Percentiles rank a stretch among this genome's conserved stretches.
Conservation (phyloP, 2,113 vertebrate genomes). For the Piprites chloris region DNA sequence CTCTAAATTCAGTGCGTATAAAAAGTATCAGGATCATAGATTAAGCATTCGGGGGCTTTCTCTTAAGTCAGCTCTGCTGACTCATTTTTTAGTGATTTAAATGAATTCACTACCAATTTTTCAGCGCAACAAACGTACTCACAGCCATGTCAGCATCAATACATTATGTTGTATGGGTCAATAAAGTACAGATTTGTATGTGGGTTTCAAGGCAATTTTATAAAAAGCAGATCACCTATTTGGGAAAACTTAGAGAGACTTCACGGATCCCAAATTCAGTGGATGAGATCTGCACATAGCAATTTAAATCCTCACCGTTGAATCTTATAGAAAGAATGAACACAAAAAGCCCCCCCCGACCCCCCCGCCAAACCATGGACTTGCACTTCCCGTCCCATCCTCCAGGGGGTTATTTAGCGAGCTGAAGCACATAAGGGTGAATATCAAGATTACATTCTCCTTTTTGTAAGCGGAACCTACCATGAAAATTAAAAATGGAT, state of each 20-base stretch:
- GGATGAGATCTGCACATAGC: neutral
- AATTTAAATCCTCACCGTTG: neutral
- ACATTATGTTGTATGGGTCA: neutral
- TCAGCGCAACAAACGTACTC: neutral
- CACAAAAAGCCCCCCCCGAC: fast-evolving
- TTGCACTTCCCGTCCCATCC: neutral
- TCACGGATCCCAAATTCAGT: neutral
- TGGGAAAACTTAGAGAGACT: neutral
- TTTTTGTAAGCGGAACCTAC: neutral
- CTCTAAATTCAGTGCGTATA: neutral
- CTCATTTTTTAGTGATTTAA: neutral
- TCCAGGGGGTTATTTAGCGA: neutral
- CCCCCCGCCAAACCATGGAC: fast-evolving
- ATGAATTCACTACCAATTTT: neutral
- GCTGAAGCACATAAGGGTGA: neutral
- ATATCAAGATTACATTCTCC: neutral
- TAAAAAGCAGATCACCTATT: neutral
- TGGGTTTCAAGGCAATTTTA: neutral
- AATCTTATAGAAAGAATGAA: neutral
- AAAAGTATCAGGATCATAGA: neutral
- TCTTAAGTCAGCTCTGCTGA: neutral
- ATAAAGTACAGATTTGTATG: neutral
- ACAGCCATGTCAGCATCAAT: neutral
- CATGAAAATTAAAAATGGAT: neutral
- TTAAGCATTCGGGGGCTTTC: neutral